Percentiles rank a stretch among this genome's conserved stretches.
These are phyloP conservation scores for Limonius californicus DNA, from an alignment of 1,140 invertebrate species.

Conservation along the genomic window DNA sequence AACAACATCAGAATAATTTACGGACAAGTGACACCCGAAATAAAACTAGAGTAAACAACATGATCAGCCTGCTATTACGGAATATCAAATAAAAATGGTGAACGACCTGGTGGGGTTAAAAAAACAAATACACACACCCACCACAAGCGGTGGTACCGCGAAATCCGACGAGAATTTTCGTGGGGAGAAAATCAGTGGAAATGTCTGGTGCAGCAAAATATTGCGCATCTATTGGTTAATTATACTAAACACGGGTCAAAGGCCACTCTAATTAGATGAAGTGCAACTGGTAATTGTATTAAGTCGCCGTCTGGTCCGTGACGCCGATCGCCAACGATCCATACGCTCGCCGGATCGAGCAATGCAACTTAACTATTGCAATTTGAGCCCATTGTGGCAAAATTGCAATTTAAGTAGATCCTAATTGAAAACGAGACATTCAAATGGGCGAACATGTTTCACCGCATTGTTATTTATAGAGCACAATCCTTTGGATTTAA, in stretches of 20 bases:
- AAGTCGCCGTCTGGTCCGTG: constrained; percentile 39
- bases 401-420: constrained; percentile 25
- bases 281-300: constrained; percentile 42
- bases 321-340: constrained; percentile 29
- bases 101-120: neutral
- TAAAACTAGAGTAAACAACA: too few relatives aligned
- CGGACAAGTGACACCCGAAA: too few relatives aligned
- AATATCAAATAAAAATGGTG: neutral
- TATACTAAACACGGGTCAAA: constrained; percentile 35
- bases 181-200: too few relatives aligned
- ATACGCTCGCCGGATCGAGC: constrained; percentile 28
- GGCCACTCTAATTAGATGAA: constrained; percentile 39
- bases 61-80: neutral
- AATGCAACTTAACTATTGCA: constrained; percentile 31
- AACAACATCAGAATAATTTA: too few relatives aligned
- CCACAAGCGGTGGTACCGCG: neutral
- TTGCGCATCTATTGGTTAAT: constrained; percentile 25
- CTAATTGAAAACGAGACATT: constrained; percentile 17
- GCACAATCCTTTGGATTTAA: neutral
- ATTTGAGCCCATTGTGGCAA: constrained; percentile 33
- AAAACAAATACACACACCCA: neutral
- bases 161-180: too few relatives aligned
- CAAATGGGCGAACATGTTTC: neutral
- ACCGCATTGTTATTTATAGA: neutral
- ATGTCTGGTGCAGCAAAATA: neutral